These are phyloP conservation scores for Auanema sp. DNA, from an alignment of 2,888 invertebrate species.

Conservation along the genomic window DNA sequence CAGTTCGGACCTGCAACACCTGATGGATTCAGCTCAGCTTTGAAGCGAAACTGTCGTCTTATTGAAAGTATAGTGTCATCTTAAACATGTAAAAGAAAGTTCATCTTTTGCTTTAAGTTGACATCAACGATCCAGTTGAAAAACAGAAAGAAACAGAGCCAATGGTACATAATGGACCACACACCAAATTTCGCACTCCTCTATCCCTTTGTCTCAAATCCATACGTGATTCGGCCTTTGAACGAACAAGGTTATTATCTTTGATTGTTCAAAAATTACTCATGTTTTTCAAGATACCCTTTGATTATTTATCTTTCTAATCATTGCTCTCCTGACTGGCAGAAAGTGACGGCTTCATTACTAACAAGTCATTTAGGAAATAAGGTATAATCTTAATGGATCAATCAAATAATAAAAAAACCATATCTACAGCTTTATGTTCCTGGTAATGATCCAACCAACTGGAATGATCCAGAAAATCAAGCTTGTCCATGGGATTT, in stretches of 20 bases:
- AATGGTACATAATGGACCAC: slow-evolving; percentile 68
- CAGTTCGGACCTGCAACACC: slow-evolving; percentile 70
- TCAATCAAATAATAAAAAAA: neutral
- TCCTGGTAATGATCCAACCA: slow-evolving; percentile 35
- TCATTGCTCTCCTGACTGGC: slow-evolving; percentile 67
- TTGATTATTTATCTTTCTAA: slow-evolving; percentile 69
- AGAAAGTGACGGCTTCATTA: slow-evolving; percentile 65
- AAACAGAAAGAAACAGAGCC: slow-evolving; percentile 53
- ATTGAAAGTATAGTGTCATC: slow-evolving; percentile 66
- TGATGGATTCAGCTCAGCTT: slow-evolving; percentile 69
- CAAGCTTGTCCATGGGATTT: slow-evolving; percentile 58
- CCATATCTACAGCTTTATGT: slow-evolving; percentile 26
- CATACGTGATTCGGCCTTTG: slow-evolving; percentile 69
- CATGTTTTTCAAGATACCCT: slow-evolving; percentile 66
- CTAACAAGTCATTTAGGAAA: slow-evolving; percentile 33
- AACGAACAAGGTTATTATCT: slow-evolving; percentile 62
- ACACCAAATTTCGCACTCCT: slow-evolving; percentile 56
- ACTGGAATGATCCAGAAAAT: slow-evolving; percentile 51
- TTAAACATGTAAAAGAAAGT: slow-evolving; percentile 1
- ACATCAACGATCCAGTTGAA: slow-evolving; percentile 69
- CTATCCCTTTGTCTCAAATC: slow-evolving; percentile 66
- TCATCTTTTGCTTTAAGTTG: slow-evolving; percentile 65
- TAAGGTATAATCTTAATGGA: slow-evolving; percentile 12
- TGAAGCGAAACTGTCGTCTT: slow-evolving; percentile 69
- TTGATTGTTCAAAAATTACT: neutral